Percentiles rank a stretch among this genome's conserved stretches.
Evolutionary conservation across 2,797 vertebrate genomes (phyloP).

Genomic region (Hirundo rustica): DNA sequence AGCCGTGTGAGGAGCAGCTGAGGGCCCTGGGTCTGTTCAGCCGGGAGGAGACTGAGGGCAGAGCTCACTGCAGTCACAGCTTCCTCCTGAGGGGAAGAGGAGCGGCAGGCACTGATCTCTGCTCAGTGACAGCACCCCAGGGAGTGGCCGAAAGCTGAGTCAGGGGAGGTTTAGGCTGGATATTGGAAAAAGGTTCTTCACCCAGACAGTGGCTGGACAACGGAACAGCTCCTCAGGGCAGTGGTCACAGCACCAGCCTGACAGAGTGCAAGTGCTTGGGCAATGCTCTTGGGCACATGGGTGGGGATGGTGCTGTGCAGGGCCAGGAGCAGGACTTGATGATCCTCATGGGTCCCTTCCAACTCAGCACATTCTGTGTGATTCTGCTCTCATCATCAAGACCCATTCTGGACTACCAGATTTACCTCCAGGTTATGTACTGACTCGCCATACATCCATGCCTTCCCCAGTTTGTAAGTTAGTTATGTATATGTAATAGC

Average conservation of each 20-base stretch:
- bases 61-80: neutral
- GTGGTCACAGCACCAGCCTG: neutral
- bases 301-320: neutral
- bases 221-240: neutral
- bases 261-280: neutral
- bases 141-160: neutral
- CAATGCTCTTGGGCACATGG: neutral
- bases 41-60: neutral
- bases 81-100: accelerated
- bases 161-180: neutral
- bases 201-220: accelerated
- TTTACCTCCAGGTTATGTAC: neutral
- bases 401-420: neutral
- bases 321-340: neutral
- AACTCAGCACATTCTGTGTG: neutral
- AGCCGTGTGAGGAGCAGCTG: neutral
- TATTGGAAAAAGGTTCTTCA: neutral
- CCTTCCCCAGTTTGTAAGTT: neutral
- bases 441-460: neutral
- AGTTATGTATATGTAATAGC: neutral
- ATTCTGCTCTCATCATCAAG: neutral
- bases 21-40: neutral
- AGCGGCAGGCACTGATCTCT: neutral
- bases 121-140: neutral
- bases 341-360: neutral